Evolutionary conservation across 1,140 invertebrate species (phyloP), one percentile per base, ranked within the genome.

Genomic region (Drosophila sechellia): DNA sequence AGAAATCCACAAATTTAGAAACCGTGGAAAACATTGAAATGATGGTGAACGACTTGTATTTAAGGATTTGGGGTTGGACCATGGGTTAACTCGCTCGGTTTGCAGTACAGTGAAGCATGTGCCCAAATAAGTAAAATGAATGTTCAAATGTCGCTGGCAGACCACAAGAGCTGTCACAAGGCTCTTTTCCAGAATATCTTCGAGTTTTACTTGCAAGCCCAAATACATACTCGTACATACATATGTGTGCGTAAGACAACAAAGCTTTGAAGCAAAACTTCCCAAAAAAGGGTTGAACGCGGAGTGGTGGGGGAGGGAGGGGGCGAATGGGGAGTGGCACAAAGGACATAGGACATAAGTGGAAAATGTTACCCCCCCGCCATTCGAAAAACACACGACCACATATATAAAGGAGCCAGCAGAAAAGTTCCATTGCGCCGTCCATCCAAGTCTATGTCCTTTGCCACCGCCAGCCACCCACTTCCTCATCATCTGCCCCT

Each of bases 111-210:
- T 40, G 35, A 74, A 63, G 63, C 66, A 74, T 80, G 79, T 80
- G 76, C 27, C 54, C 63, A 84, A 84, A 79, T 84, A 84, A 84
- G 80, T 54, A 79, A 84, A 85, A 86, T 77, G 77, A 73, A 90
- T 90, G 80, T 81, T 90, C 74, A 90, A 79, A 81, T 90, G 86
- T 87, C 86, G 59, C 65, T 31, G 64, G 79, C 87, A 90, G 86
- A 90, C 86, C 86, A 83, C 86, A 90, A 87, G 81, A 87, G 81
- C 79, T 90, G 86, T 90, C 86, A 81, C 79, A 83, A 65, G 69
- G 79, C 69, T 55, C 70, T 61, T 64, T 60, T 68, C 37, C 56
- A 69, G 45, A 64, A 77, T 60, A 76, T 75, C 59, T 77, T 66
- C 40, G 15, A 57, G 8, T 27, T 39, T 39, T 39, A 12, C 37